Conservation (phyloP, 2,888 invertebrate genomes). For the Halictus quadricinctus region DNA sequence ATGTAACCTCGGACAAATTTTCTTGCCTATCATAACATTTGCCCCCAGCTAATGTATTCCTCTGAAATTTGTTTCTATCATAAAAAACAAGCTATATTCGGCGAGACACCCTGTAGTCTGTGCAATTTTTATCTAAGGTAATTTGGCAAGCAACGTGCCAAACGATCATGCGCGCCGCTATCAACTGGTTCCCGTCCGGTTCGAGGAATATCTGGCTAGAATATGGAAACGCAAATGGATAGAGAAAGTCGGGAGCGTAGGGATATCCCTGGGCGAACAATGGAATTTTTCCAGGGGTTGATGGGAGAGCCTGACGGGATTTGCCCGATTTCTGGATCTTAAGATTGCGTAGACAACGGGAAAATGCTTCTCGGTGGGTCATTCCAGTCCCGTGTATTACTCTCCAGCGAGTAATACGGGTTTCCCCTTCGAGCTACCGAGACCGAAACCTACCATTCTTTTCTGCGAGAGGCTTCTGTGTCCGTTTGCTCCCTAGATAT, state of each 20-base stretch:
- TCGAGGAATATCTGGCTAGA: conserved; percentile 1
- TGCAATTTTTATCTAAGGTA: too few species aligned
- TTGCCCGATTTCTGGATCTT: conserved; percentile 34
- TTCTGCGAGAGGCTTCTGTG: neutral
- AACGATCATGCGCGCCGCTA: too few species aligned
- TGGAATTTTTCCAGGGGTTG: conserved; percentile 44
- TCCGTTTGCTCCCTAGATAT: neutral
- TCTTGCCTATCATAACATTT: too few species aligned
- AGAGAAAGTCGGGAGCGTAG: conserved; percentile 17
- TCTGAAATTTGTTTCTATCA: too few species aligned
- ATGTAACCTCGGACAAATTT: too few species aligned
- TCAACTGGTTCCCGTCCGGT: neutral
- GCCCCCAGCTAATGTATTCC: too few species aligned
- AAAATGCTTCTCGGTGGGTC: conserved; percentile 10
- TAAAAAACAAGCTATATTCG: too few species aligned
- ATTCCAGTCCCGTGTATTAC: conserved; percentile 18
- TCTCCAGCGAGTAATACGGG: neutral
- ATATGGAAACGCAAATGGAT: conserved; percentile 56
- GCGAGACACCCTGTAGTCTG: too few species aligned
- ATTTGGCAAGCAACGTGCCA: too few species aligned
- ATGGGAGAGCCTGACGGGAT: conserved; percentile 33
- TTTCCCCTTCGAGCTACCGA: neutral
- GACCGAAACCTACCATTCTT: neutral
- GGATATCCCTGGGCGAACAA: conserved; percentile 32
- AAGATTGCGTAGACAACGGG: conserved; percentile 10